These are phyloP conservation scores for Xanthorhoe spadicearia DNA, from an alignment of 2,888 invertebrate species.

Conservation along the genomic window DNA sequence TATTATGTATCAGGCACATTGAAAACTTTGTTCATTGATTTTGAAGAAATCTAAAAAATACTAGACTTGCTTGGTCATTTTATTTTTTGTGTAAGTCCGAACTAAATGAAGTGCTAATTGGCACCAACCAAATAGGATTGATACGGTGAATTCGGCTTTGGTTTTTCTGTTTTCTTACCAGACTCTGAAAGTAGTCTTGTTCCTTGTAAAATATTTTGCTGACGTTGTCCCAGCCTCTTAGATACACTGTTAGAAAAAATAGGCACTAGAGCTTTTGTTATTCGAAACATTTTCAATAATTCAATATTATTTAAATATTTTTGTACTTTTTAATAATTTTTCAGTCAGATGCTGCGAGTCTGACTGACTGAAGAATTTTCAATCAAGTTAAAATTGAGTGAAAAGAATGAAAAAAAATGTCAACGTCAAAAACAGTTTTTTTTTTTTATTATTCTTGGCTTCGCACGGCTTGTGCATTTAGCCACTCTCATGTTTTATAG, in stretches of 20 bases:
- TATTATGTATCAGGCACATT: too few relatives aligned
- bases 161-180: conserved; percentile 56
- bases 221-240: conserved; percentile 49
- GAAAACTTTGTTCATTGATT: too few relatives aligned
- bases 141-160: conserved; percentile 11
- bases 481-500: too few relatives aligned
- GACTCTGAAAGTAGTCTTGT: conserved; percentile 60
- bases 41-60: too few relatives aligned
- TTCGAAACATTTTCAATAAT: conserved; percentile 66
- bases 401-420: background rate
- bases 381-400: background rate
- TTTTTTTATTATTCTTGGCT: too few relatives aligned
- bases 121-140: background rate
- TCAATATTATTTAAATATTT: conserved; percentile 3
- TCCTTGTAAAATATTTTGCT: conserved; percentile 56
- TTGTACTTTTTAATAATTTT: conserved; percentile 13
- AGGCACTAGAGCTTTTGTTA: conserved; percentile 61
- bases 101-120: background rate
- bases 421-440: background rate
- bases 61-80: too few relatives aligned
- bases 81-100: too few relatives aligned
- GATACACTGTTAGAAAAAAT: conserved; percentile 55
- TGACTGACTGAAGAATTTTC: too few relatives aligned
- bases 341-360: background rate
- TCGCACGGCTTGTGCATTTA: too few relatives aligned